Conservation (phyloP, 2,888 invertebrate species). For the Altica lythri region DNA sequence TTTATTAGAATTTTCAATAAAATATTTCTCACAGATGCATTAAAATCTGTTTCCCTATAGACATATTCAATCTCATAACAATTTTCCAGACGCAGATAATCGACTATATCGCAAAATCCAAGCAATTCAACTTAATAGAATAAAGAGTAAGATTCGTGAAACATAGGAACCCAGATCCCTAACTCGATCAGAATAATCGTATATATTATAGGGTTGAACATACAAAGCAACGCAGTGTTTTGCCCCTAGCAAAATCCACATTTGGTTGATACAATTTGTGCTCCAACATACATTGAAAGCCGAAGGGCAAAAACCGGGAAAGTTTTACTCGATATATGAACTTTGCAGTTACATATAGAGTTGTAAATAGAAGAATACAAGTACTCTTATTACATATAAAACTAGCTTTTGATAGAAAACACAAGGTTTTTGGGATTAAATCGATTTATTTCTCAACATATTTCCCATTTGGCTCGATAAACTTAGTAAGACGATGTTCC, state of each 20-base stretch:
- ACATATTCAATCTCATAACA: background rate
- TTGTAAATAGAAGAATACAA: too few relatives aligned
- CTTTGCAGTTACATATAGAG: too few relatives aligned
- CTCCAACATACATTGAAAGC: constrained; percentile 37
- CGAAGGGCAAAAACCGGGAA: constrained; percentile 27
- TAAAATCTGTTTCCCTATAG: too few relatives aligned
- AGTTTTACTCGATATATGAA: too few relatives aligned
- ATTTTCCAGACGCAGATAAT: constrained; percentile 1
- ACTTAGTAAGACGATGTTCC: too few relatives aligned
- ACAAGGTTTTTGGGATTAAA: too few relatives aligned
- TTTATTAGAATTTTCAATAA: too few relatives aligned
- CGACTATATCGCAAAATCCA: constrained; percentile 2
- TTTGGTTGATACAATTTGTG: constrained; percentile 44
- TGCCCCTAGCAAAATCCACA: constrained; percentile 49
- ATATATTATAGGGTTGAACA: constrained; percentile 52
- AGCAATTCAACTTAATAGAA: constrained; percentile 19
- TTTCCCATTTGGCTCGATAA: too few relatives aligned
- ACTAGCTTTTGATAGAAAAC: too few relatives aligned
- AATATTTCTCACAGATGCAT: too few relatives aligned
- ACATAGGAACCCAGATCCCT: constrained; percentile 50
- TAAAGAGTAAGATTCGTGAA: constrained; percentile 38
- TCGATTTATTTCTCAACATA: too few relatives aligned
- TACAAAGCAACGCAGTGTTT: constrained; percentile 35
- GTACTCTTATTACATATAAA: too few relatives aligned
- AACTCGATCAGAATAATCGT: constrained; percentile 56